Conservation (phyloP, 2,888 invertebrate genomes). For the Tinea trinotella region DNA sequence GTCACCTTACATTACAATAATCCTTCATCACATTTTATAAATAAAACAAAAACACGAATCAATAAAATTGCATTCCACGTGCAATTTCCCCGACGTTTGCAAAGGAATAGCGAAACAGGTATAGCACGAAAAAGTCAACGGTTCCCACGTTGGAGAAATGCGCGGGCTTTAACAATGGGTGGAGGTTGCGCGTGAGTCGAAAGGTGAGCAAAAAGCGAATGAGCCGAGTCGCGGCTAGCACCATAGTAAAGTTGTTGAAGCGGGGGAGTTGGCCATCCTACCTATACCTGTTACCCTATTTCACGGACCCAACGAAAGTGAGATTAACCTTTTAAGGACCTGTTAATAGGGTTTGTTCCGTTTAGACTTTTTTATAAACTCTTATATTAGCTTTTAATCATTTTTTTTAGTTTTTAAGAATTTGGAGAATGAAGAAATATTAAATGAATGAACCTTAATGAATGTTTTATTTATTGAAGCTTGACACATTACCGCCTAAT, state of each 20-base stretch:
- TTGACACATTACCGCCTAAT: no score
- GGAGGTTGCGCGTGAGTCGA: conserved; percentile 66
- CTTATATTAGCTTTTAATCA: no score
- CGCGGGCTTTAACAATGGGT: conserved; percentile 47
- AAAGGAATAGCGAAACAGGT: conserved; percentile 45
- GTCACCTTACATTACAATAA: conserved; percentile 41
- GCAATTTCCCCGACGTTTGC: conserved; percentile 38
- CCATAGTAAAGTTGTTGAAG: conserved; percentile 26
- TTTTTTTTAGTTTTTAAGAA: no score
- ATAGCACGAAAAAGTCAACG: conserved; percentile 51
- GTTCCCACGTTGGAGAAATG: conserved; percentile 70
- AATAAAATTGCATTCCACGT: conserved; percentile 35
- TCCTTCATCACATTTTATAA: conserved; percentile 33
- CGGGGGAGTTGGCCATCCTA: conserved; percentile 25
- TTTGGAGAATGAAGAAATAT: no score
- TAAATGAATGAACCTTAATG: no score
- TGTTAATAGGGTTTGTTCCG: neutral
- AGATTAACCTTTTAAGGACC: conserved; percentile 7
- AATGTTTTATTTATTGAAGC: no score
- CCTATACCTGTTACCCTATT: conserved; percentile 64
- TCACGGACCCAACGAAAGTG: conserved; percentile 26
- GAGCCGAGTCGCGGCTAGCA: conserved; percentile 41
- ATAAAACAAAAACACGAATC: conserved; percentile 13
- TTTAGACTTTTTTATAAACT: neutral
- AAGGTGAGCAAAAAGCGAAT: conserved; percentile 71